Evolutionary conservation across 2,113 vertebrate species (phyloP), one percentile per base, ranked within the genome.

Genomic region (Vulpes vulpes): DNA sequence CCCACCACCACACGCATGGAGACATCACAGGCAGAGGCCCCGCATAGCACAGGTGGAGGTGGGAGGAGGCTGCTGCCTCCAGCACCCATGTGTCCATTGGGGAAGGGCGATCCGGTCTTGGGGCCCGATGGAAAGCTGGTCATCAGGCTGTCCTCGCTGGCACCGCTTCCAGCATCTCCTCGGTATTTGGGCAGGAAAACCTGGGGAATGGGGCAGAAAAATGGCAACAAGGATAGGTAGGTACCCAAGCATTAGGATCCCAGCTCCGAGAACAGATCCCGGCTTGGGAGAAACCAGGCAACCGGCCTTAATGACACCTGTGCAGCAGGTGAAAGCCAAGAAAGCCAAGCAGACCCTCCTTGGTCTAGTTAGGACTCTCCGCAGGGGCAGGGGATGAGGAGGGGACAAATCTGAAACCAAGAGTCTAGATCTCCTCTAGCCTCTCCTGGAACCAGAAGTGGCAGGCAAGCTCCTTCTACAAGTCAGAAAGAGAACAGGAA

Each of bases 171-270:
- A 16, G 71, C 1, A 0, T 98, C 97, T 95, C 98, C 97, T 97
- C 98, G 99, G 38, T 98, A 99, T 67, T 98, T 99, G 79, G 98
- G 98, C 94, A 99, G 96, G 89, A 99, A 99, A 1, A 99, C 98
- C 99, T 99, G 85, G 0, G 65, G 92, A 67, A 15, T 30, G 43
- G 0, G 2, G 92, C 27, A 87, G 96, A 90, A 80, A 49, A 64
- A 10, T 53, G 49, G 0, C 0, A 10, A 74, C 0, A 15, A 27
- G 91, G 12, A 43, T 38, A 76, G 81, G 65, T 79, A 15, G 43
- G 11, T 3, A 55, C 0, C 0, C 64, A 53, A 64, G 27, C 32
- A 51, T 2, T 2, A 1, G 84, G 30, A 19, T 32, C 9, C 38
- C 35, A 25, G 43, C 43, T 14, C 0, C 19, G 23, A 89, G 73